Conservation (phyloP, 2,888 invertebrate genomes). For the Caenorhabditis afra region DNA sequence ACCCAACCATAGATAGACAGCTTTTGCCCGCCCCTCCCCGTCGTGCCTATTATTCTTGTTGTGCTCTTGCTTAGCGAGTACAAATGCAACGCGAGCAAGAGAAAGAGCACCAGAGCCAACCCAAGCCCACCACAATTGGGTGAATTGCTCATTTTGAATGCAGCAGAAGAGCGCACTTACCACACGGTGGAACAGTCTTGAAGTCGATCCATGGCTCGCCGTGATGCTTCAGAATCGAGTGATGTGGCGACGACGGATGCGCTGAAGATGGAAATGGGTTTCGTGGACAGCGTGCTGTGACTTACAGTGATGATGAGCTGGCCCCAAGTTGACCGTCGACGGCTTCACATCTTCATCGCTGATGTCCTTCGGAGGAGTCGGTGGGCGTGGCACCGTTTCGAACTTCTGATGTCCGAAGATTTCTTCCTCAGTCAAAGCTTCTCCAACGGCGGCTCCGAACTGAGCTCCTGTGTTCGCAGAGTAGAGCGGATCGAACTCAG, state of each 20-base stretch:
- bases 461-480: slow-evolving; percentile 34
- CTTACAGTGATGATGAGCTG: slow-evolving; percentile 65
- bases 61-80: slow-evolving; percentile 37
- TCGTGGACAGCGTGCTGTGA: neutral
- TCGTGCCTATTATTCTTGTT: slow-evolving; percentile 52
- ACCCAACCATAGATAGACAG: slow-evolving; percentile 16
- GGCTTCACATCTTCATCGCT: slow-evolving; percentile 75
- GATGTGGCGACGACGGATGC: slow-evolving; percentile 63
- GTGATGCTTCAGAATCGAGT: slow-evolving; percentile 73
- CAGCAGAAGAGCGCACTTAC: slow-evolving; percentile 60
- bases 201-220: slow-evolving; percentile 73
- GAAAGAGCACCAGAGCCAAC: too few species aligned
- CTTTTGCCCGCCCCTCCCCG: slow-evolving; percentile 12
- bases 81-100: slow-evolving; percentile 7
- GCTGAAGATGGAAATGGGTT: slow-evolving; percentile 33
- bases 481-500: slow-evolving; percentile 41
- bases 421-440: slow-evolving; percentile 44
- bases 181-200: slow-evolving; percentile 72
- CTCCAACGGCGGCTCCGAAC: slow-evolving; percentile 35
- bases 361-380: slow-evolving; percentile 77
- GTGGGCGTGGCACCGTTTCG: slow-evolving; percentile 73
- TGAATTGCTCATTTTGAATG: slow-evolving; percentile 26
- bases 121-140: slow-evolving; percentile 15
- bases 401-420: slow-evolving; percentile 65
- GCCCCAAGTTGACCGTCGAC: slow-evolving; percentile 72